Conservation (phyloP, 2,113 vertebrate species). For the Andinoacara biseriatus region DNA sequence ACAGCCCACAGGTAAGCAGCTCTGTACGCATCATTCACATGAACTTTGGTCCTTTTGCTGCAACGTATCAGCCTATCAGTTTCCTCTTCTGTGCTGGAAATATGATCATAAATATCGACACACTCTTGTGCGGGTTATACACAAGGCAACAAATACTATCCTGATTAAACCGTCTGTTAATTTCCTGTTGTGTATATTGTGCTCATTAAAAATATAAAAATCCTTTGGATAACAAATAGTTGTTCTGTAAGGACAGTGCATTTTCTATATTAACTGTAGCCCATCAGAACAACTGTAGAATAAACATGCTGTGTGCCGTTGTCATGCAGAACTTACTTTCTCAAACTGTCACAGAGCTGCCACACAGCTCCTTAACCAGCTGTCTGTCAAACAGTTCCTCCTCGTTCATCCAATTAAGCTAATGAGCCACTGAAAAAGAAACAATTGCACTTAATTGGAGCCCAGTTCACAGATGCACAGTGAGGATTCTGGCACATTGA, state of each 20-base stretch:
- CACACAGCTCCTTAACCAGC: conserved; percentile 20
- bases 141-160: neutral
- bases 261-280: neutral
- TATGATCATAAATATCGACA: neutral
- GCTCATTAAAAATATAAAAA: neutral
- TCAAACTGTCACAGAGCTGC: neutral
- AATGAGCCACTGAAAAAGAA: conserved; percentile 52
- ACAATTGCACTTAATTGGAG: conserved; percentile 49
- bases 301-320: neutral
- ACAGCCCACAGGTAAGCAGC: neutral
- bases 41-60: neutral
- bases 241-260: neutral
- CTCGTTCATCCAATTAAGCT: conserved; percentile 64
- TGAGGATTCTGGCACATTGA: conserved; percentile 30
- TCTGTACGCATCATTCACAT: neutral
- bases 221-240: neutral
- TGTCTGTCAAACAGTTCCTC: conserved; percentile 36
- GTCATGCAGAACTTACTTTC: neutral
- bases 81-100: neutral
- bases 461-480: conserved; percentile 28
- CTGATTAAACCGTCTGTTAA: neutral
- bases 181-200: neutral
- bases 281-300: neutral
- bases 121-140: fast-evolving
- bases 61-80: neutral